Conservation (phyloP, 2,113 vertebrate species). For the Chinchilla lanigera region DNA sequence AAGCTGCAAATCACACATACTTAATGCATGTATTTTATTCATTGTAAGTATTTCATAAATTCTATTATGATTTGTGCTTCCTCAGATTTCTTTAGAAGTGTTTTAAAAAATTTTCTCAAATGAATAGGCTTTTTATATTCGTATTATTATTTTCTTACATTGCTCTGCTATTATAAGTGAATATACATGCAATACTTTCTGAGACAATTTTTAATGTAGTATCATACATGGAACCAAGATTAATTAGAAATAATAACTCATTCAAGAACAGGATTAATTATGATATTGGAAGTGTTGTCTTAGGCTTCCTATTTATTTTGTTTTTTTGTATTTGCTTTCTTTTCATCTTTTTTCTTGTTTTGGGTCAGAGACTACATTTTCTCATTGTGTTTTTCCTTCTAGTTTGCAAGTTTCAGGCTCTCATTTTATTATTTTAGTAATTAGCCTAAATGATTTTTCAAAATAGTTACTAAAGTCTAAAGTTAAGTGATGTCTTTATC, state of each 20-base stretch:
- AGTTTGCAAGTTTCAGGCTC: neutral
- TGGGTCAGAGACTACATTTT: neutral
- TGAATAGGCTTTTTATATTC: neutral
- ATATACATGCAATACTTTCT: neutral
- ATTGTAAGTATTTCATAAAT: conserved; percentile 12
- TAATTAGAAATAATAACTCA: neutral
- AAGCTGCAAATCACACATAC: neutral
- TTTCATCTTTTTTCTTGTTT: conserved; percentile 10
- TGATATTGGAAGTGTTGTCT: neutral
- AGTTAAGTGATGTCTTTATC: neutral
- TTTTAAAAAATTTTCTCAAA: neutral
- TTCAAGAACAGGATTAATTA: neutral
- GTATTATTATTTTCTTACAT: neutral
- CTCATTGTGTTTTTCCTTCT: neutral
- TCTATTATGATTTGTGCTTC: neutral
- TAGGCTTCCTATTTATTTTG: neutral
- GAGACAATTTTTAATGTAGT: neutral
- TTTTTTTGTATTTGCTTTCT: neutral
- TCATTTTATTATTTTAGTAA: neutral
- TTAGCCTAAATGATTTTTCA: neutral
- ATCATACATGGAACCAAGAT: neutral
- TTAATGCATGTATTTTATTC: neutral
- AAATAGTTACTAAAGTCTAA: neutral
- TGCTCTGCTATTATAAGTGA: neutral
- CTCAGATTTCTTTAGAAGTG: neutral